Evolutionary conservation across 2,113 vertebrate species (phyloP).

Genomic region (Chaetura pelagica): DNA sequence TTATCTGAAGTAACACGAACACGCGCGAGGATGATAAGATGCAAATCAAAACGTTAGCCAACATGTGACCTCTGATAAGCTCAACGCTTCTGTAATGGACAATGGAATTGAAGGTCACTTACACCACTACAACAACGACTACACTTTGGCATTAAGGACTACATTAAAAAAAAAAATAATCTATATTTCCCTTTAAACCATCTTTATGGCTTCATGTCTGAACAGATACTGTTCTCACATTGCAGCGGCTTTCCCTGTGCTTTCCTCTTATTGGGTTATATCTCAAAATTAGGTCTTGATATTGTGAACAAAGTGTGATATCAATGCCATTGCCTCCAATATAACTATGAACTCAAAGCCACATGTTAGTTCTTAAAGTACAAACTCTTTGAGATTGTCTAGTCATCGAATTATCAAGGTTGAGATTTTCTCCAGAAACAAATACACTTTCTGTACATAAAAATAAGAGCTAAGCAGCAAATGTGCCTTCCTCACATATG

Average conservation of each 20-base stretch:
- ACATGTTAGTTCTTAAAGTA: not conserved
- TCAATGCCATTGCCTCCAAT: not conserved
- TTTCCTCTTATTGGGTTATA: not conserved
- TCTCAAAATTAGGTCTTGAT: not conserved
- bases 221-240: not conserved
- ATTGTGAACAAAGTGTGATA: accelerated
- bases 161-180: not conserved
- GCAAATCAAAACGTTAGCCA: not conserved
- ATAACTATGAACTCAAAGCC: not conserved
- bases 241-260: too few species aligned
- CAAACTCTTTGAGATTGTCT: not conserved
- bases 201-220: not conserved
- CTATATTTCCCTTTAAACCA: not conserved
- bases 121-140: not conserved
- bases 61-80: not conserved
- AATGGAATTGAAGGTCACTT: not conserved
- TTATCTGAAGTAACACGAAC: not conserved
- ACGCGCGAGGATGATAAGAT: not conserved
- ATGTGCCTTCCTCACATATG: not conserved
- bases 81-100: not conserved
- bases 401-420: not conserved
- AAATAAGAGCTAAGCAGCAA: not conserved
- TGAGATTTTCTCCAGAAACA: not conserved
- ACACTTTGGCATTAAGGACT: not conserved
- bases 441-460: not conserved